Percentiles rank a stretch among this genome's conserved stretches.
Evolutionary conservation across 2,797 vertebrate species (phyloP).

Genomic region (Sebastes hubbsi): DNA sequence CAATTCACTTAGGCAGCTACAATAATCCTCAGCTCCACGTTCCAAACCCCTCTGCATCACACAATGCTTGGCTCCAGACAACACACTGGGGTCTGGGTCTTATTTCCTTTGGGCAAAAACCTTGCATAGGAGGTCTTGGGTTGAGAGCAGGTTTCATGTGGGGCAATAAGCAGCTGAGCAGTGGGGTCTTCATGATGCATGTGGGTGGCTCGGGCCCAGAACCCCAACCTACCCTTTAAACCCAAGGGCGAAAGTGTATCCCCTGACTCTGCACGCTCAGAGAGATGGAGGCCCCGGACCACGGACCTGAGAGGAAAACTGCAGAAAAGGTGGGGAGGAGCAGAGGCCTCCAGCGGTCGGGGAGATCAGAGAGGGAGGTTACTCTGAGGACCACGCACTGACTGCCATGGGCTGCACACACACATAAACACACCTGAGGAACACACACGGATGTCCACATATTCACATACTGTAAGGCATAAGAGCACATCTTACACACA

Average conservation of each 20-base stretch:
- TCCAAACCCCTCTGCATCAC: not conserved
- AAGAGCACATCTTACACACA: not conserved
- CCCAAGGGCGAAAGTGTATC: conserved; percentile 23
- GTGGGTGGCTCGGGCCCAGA: conserved; percentile 51
- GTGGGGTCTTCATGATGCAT: conserved; percentile 14
- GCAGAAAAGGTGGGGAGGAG: conserved; percentile 31
- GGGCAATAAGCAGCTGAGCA: conserved; percentile 22
- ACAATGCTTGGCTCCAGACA: not conserved
- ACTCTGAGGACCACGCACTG: conserved; percentile 49
- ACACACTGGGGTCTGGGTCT: conserved; percentile 4
- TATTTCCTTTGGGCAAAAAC: conserved; percentile 25
- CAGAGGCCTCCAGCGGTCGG: conserved; percentile 60
- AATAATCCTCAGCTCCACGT: not conserved
- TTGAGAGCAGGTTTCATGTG: conserved; percentile 24
- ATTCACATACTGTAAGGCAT: conserved; percentile 7
- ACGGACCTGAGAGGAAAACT: conserved; percentile 36
- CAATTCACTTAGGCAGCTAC: not conserved
- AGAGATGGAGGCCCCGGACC: conserved; percentile 33
- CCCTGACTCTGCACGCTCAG: conserved; percentile 17
- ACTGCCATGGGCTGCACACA: conserved; percentile 54
- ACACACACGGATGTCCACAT: conserved; percentile 17
- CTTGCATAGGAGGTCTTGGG: conserved; percentile 17
- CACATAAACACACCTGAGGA: conserved; percentile 47
- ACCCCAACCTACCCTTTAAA: conserved; percentile 39
- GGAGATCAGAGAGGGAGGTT: conserved; percentile 60